These are phyloP conservation scores for Anseranas semipalmata DNA, from an alignment of 2,113 vertebrate genomes.

Conservation along the genomic window DNA sequence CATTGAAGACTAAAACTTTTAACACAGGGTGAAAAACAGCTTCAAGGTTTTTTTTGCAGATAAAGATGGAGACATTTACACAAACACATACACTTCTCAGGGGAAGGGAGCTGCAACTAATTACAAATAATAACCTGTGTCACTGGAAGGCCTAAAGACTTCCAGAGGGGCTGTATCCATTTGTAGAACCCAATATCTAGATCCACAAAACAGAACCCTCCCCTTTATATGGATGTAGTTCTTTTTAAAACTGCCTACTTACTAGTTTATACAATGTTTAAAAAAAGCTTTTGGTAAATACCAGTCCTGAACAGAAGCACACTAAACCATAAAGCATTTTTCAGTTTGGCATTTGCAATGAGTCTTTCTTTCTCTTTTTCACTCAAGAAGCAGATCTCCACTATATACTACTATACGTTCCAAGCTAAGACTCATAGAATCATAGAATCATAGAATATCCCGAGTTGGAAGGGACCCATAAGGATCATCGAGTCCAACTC, in stretches of 20 bases:
- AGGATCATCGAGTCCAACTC: too few species aligned
- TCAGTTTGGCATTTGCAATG: neutral
- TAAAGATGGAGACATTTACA: neutral
- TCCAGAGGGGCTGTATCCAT: neutral
- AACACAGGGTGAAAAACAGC: neutral
- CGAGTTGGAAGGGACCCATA: too few species aligned
- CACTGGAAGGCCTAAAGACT: neutral
- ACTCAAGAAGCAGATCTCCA: neutral
- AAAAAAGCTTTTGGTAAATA: neutral
- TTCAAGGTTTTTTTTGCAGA: neutral
- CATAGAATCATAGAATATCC: too few species aligned
- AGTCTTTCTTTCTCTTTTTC: neutral
- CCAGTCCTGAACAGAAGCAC: neutral
- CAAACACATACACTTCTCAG: neutral
- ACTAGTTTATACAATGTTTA: neutral
- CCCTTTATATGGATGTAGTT: neutral
- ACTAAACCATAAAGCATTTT: neutral
- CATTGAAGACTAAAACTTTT: neutral
- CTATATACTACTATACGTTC: accelerated
- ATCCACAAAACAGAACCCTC: neutral
- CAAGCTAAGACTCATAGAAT: neutral
- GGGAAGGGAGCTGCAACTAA: neutral
- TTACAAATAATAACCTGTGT: neutral
- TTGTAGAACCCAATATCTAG: neutral
- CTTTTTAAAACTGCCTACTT: neutral